phyloP scores from a whole-genome alignment of 2,888 invertebrate genomes.

The Dasypolia templi region DNA sequence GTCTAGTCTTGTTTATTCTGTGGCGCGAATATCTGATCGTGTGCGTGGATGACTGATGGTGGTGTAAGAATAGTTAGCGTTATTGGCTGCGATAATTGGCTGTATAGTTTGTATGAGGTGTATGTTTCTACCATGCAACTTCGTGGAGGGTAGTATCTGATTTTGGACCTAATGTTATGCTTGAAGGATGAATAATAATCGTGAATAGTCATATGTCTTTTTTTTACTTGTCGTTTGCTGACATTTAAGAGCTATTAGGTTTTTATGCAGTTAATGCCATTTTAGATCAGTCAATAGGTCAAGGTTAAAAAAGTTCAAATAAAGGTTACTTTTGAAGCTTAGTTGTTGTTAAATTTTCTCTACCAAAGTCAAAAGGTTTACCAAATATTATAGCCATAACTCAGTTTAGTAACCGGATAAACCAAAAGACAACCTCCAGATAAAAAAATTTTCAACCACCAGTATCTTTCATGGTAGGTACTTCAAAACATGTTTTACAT shows the following conservation, averaged over 20 bases:
- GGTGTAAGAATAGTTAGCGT: constrained; percentile 51
- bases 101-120: constrained; percentile 36
- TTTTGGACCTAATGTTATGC: constrained; percentile 26
- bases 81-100: constrained; percentile 59
- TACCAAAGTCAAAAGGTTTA: not conserved
- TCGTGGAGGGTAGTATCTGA: constrained; percentile 21
- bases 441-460: constrained; percentile 27
- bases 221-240: not conserved
- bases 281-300: not conserved
- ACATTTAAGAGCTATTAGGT: not conserved
- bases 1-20: constrained; percentile 76
- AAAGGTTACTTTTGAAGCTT: not conserved
- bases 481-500: constrained; percentile 47
- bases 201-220: not conserved
- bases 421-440: constrained; percentile 10
- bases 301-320: constrained; percentile 1
- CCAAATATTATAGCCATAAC: not conserved
- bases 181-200: not conserved
- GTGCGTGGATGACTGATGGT: constrained; percentile 61
- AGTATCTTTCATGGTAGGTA: constrained; percentile 37
- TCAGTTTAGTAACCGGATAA: constrained; percentile 15
- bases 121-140: constrained; percentile 26
- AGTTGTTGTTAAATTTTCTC: not conserved
- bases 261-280: not conserved
- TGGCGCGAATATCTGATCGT: constrained; percentile 65